Evolutionary conservation across 2,113 vertebrate genomes (phyloP).

Genomic region (Bos javanicus): DNA sequence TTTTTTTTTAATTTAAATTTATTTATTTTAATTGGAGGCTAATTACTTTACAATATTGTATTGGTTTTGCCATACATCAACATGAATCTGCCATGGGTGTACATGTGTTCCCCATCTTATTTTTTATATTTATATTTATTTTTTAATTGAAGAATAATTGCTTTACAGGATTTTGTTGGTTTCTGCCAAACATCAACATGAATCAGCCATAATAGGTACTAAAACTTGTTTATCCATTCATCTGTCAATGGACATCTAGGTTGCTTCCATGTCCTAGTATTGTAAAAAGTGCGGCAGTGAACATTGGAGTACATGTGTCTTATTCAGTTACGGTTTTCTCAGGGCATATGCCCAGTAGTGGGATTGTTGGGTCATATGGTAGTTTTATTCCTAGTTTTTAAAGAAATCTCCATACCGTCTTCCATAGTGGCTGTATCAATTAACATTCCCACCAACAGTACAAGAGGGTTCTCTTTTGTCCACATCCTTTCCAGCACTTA

Average conservation of each 20-base stretch:
- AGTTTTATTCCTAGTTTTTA: not conserved
- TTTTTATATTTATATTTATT: not conserved
- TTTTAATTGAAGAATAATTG: not conserved
- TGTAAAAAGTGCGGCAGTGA: not conserved
- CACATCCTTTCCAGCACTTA: not conserved
- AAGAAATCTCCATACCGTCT: not conserved
- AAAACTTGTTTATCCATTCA: not conserved
- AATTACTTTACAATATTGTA: not conserved
- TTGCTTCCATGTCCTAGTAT: not conserved
- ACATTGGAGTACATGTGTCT: not conserved
- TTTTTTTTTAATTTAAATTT: not conserved
- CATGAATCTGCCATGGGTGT: not conserved
- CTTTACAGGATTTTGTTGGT: not conserved
- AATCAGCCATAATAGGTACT: not conserved
- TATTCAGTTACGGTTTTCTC: accelerated
- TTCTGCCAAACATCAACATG: not conserved
- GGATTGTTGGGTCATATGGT: not conserved
- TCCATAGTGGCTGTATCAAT: not conserved
- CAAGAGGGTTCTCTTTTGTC: not conserved
- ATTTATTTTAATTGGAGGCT: not conserved
- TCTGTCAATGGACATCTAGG: not conserved
- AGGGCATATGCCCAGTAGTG: not conserved
- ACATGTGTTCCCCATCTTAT: too few species aligned
- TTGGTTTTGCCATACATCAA: not conserved
- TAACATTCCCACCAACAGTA: not conserved